Base-by-base conservation (phyloP, 2,888 invertebrate species). In the Eristalis pertinax region DNA sequence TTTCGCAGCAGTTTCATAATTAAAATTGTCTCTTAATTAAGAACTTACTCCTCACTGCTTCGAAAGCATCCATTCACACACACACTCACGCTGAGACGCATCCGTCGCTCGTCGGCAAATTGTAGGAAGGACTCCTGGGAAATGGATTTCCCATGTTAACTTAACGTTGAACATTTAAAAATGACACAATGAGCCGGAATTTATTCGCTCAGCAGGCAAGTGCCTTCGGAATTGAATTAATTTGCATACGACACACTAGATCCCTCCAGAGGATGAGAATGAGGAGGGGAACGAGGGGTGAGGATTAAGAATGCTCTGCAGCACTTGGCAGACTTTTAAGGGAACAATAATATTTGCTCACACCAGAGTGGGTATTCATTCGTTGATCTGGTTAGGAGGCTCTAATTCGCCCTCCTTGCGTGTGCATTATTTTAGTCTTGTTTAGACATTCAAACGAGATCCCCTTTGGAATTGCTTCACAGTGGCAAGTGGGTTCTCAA, bases 21-120 rank as follows among this genome's bases (percentile, higher is more conserved):
- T 81, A 74, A 69, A 81, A 81, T 69, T 64, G 81, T 74, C 63
- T 62, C 69, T 81, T 81, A 81, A 81, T 81, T 81, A 81, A 74
- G 69, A 64, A 69, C 35, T n/a, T 19, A 62, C 50, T 50, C 50
- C 50, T 8, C 50, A 19, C 19, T 50, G 19, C 19, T 10, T 19
- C 50, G 50, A 50, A n/a, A 19, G 32, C 32, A 32, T 32, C 10
- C 8, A 78, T 15, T 68, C 32, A 58, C 13, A 68, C 38, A 68
- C 26, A 22, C 13, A 60, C 38, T 60, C 26, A 38, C 13, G 15
- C 11, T 13, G n/a, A 15, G 41, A 64, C 22, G 50, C 8, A 29
- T 29, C 41, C 68, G 22, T 58, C 22, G 38, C n/a, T 38, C 38
- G 15, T 3, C 26, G 38, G 32, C 32, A 10, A 29, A 56, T 65